Evolutionary conservation across 2,888 invertebrate genomes (phyloP).

Genomic region (Plemyria rubiginata): DNA sequence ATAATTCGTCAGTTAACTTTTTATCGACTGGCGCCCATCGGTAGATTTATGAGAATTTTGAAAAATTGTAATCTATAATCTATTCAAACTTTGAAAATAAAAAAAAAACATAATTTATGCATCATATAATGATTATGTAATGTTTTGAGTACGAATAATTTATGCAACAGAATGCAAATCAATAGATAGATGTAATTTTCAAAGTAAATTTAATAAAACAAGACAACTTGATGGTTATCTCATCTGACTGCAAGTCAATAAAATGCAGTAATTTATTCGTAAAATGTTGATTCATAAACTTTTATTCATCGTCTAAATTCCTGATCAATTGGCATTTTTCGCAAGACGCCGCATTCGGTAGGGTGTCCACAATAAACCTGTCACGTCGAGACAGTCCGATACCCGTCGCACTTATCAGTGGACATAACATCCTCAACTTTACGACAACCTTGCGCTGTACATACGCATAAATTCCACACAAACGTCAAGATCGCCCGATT

Average conservation of each 20-base stretch:
- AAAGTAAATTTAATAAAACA: background rate
- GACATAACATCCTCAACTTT: slow-evolving; percentile 82
- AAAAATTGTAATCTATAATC: background rate
- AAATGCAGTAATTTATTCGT: slow-evolving; percentile 29
- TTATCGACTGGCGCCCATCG: slow-evolving; percentile 53
- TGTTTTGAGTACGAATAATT: too few species aligned
- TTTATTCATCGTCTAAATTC: slow-evolving; percentile 39
- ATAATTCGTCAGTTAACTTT: slow-evolving; percentile 69
- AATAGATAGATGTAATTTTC: background rate
- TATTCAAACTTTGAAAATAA: too few species aligned
- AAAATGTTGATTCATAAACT: slow-evolving; percentile 38
- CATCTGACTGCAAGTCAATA: slow-evolving; percentile 18
- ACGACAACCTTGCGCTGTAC: slow-evolving; percentile 75
- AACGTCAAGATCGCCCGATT: slow-evolving; percentile 75
- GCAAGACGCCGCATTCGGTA: slow-evolving; percentile 69
- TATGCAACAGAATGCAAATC: too few species aligned
- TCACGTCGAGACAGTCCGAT: slow-evolving; percentile 72
- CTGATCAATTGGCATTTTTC: slow-evolving; percentile 51
- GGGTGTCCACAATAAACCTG: slow-evolving; percentile 82
- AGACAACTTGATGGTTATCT: slow-evolving; percentile 8
- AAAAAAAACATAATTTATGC: too few species aligned
- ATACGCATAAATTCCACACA: slow-evolving; percentile 77
- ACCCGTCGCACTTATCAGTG: slow-evolving; percentile 79
- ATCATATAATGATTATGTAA: too few species aligned
- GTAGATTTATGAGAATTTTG: slow-evolving; percentile 40